A percentile compares a stretch with the other conserved stretches of the same genome.
These are phyloP conservation scores for Odontomyia ornata DNA, from an alignment of 2,888 invertebrate species.

Conservation along the genomic window DNA sequence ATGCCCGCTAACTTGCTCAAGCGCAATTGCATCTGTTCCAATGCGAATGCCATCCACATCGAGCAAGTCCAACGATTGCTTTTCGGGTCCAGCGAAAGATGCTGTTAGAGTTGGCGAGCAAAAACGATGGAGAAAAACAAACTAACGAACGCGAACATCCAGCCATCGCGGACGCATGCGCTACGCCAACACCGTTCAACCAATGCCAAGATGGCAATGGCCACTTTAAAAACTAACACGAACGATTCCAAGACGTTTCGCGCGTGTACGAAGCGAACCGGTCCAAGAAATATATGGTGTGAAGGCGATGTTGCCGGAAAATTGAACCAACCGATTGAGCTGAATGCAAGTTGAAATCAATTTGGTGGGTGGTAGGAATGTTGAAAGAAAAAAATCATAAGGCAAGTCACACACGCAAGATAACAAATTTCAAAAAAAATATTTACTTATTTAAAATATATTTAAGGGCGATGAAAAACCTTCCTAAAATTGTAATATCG, in stretches of 20 bases:
- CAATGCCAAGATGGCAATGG: conserved; percentile 48
- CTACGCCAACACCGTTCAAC: conserved; percentile 3
- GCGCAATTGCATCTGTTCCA: background rate
- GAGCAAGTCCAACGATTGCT: background rate
- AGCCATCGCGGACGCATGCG: background rate
- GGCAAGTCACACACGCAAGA: too few relatives aligned
- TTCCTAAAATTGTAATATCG: too few relatives aligned
- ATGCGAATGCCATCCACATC: conserved; percentile 2
- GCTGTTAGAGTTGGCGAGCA: background rate
- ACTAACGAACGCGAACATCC: background rate
- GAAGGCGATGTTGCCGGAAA: conserved; percentile 9
- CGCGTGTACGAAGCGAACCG: too few relatives aligned
- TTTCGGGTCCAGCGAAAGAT: background rate
- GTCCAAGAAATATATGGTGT: background rate
- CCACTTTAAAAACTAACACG: conserved; percentile 40
- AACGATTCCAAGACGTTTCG: conserved; percentile 8
- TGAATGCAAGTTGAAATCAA: conserved; percentile 26
- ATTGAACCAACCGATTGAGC: conserved; percentile 15
- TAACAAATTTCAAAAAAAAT: too few relatives aligned
- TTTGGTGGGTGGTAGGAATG: background rate
- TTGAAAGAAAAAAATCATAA: too few relatives aligned
- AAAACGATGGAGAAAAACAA: background rate
- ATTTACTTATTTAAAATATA: too few relatives aligned
- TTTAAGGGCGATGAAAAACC: too few relatives aligned
- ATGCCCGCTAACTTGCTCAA: background rate